phyloP scores from a whole-genome alignment of 2,888 invertebrate species.

The Antheraea yamamai region DNA sequence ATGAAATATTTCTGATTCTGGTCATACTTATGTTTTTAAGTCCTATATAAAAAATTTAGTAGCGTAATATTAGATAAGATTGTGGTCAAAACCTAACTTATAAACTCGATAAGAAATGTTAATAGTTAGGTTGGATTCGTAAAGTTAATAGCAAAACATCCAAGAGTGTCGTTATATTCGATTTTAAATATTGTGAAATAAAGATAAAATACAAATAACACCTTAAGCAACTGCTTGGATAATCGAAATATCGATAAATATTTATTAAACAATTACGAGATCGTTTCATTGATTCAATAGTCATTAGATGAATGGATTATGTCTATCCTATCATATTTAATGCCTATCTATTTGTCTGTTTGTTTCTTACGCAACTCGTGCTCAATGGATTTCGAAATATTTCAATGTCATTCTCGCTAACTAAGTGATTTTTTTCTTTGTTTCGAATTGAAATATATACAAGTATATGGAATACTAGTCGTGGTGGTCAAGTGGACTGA shows the following conservation, averaged over 20 bases:
- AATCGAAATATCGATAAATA: not conserved
- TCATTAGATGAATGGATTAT: not conserved
- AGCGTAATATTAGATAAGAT: too few relatives aligned
- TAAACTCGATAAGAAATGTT: too few relatives aligned
- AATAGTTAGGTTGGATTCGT: too few relatives aligned
- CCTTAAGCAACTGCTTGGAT: not conserved
- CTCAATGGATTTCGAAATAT: not conserved
- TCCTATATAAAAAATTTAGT: too few relatives aligned
- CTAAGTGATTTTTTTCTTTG: too few relatives aligned
- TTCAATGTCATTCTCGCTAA: not conserved
- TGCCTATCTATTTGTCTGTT: not conserved
- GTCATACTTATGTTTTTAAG: too few relatives aligned
- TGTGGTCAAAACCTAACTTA: too few relatives aligned
- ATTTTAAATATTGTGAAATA: not conserved
- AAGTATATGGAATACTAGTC: too few relatives aligned
- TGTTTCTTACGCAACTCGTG: not conserved
- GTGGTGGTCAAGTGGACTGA: too few relatives aligned
- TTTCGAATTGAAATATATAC: too few relatives aligned
- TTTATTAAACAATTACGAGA: conserved; percentile 3
- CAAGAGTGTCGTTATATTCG: not conserved
- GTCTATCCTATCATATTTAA: not conserved
- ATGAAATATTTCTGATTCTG: too few relatives aligned
- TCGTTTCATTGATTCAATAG: not conserved
- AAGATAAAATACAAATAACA: not conserved
- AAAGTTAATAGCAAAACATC: too few relatives aligned